Evolutionary conservation across 2,113 vertebrate species (phyloP).

Genomic region (Bubalus kerabau): DNA sequence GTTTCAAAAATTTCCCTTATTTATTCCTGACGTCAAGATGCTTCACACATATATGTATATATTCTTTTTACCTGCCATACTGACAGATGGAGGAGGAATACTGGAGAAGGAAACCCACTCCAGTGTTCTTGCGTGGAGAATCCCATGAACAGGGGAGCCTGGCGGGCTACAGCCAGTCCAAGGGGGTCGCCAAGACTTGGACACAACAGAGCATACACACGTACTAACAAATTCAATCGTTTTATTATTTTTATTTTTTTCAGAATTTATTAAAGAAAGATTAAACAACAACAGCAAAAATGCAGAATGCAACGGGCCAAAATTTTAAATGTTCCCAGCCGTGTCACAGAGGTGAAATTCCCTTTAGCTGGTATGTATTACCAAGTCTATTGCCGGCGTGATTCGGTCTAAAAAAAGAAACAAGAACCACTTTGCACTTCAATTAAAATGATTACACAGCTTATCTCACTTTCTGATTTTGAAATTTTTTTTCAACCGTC

Average conservation of each 20-base stretch:
- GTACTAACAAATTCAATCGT: not conserved
- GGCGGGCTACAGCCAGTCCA: accelerated
- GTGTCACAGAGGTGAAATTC: accelerated
- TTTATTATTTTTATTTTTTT: not conserved
- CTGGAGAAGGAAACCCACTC: not conserved
- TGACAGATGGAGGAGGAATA: not conserved
- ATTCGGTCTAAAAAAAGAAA: not conserved
- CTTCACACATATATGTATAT: accelerated
- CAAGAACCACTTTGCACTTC: not conserved
- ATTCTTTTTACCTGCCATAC: not conserved
- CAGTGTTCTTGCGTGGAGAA: not conserved
- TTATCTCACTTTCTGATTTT: not conserved
- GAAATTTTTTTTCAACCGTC: not conserved
- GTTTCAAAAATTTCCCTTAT: not conserved
- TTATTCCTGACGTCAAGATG: not conserved
- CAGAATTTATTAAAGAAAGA: not conserved
- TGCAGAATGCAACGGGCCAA: not conserved
- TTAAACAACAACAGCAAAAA: not conserved
- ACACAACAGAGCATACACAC: accelerated
- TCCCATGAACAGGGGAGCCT: not conserved
- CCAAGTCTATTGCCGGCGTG: accelerated
- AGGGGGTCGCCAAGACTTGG: accelerated
- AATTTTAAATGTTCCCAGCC: not conserved
- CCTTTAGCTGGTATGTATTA: accelerated
- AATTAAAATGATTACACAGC: not conserved